These are phyloP conservation scores for Erebia ligea DNA, from an alignment of 2,888 invertebrate genomes.

Conservation along the genomic window DNA sequence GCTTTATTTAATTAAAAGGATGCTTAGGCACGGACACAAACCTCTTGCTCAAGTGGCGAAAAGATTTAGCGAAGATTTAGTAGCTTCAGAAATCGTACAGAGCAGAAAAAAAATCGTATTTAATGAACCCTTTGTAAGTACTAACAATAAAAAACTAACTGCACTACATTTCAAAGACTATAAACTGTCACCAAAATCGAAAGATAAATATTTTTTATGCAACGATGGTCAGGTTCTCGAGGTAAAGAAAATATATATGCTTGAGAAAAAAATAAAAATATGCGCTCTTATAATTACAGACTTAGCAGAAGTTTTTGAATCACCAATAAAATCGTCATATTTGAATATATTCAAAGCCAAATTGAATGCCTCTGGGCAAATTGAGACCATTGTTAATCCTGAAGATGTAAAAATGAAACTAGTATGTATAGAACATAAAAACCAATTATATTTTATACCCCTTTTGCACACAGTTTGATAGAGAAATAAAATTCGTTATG, in stretches of 20 bases:
- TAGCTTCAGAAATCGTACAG: slow-evolving; percentile 8
- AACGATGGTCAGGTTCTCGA: slow-evolving; percentile 1
- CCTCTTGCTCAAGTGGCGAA: slow-evolving; percentile 36
- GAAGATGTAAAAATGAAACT: slow-evolving; percentile 27
- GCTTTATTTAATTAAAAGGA: slow-evolving; percentile 32
- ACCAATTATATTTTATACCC: slow-evolving; percentile 29
- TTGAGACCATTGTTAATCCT: slow-evolving; percentile 2
- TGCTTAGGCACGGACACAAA: slow-evolving; percentile 36
- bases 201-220: slow-evolving; percentile 1
- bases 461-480: slow-evolving; percentile 20
- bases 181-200: not conserved
- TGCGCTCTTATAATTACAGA: not conserved
- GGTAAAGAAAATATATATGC: slow-evolving; percentile 1
- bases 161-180: slow-evolving; percentile 1
- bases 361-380: not conserved
- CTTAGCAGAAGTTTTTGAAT: slow-evolving; percentile 3
- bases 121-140: slow-evolving; percentile 1
- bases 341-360: slow-evolving; percentile 12
- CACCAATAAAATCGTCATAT: slow-evolving; percentile 10
- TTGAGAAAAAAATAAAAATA: slow-evolving; percentile 6
- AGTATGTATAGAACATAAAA: slow-evolving; percentile 23
- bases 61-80: slow-evolving; percentile 21
- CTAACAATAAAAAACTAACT: slow-evolving; percentile 1
- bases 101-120: not conserved
- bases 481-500: slow-evolving; percentile 1